phyloP scores from a whole-genome alignment of 2,797 vertebrate species.

The Sparidentex hasta region DNA sequence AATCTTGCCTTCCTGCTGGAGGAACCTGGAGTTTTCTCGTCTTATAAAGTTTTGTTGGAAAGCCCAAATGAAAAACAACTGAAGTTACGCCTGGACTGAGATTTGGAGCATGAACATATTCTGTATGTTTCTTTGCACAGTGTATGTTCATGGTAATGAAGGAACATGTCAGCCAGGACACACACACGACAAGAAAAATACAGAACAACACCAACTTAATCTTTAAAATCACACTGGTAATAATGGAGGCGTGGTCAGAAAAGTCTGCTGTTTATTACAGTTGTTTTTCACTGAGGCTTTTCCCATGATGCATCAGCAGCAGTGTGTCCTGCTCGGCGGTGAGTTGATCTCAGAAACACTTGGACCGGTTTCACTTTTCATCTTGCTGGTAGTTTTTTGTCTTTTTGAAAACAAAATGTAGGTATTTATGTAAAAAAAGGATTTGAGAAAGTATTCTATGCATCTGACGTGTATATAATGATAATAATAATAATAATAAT shows the following conservation, averaged over 20 bases:
- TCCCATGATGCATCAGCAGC: not conserved
- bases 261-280: not conserved
- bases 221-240: no score
- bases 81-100: not conserved
- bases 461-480: conserved; percentile 75
- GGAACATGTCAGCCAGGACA: not conserved
- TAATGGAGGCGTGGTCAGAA: no score
- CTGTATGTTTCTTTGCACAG: not conserved
- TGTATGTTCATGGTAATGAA: not conserved
- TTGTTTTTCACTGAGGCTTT: not conserved
- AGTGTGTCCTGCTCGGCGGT: conserved; percentile 1
- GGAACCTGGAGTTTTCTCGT: not conserved
- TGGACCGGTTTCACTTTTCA: conserved; percentile 17
- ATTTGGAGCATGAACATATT: not conserved
- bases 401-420: conserved; percentile 56
- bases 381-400: conserved; percentile 54
- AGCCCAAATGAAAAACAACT: not conserved
- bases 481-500: conserved; percentile 38
- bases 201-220: not conserved
- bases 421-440: conserved; percentile 82
- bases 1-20: conserved; percentile 14
- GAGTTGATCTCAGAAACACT: conserved; percentile 35
- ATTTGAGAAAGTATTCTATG: conserved; percentile 83
- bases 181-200: not conserved
- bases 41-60: not conserved